These are phyloP conservation scores for Maniola hyperantus DNA, from an alignment of 2,888 invertebrate genomes.

Conservation along the genomic window DNA sequence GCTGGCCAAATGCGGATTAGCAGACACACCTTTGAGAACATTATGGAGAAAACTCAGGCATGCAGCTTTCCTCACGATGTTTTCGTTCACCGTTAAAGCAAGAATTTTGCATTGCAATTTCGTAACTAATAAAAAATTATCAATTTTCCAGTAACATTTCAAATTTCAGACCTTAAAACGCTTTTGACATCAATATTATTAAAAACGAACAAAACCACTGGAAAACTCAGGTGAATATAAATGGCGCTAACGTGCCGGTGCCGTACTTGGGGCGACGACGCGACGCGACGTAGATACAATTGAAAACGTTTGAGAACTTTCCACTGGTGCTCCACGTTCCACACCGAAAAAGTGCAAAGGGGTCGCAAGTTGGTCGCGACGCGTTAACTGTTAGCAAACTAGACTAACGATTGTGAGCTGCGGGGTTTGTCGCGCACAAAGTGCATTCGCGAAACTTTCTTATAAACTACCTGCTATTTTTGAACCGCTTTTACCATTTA, in stretches of 20 bases:
- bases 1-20: too few species aligned
- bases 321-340: slow-evolving; percentile 48
- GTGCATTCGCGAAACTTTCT: slow-evolving; percentile 39
- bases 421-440: slow-evolving; percentile 32
- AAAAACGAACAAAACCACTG: background rate
- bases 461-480: slow-evolving; percentile 22
- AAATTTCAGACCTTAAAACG: background rate
- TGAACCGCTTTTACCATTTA: background rate
- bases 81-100: too few species aligned
- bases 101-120: too few species aligned
- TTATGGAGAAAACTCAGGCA: too few species aligned
- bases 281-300: slow-evolving; percentile 47
- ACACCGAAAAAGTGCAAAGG: slow-evolving; percentile 60
- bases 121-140: too few species aligned
- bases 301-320: slow-evolving; percentile 55
- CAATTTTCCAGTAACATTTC: too few species aligned
- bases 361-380: slow-evolving; percentile 53
- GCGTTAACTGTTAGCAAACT: slow-evolving; percentile 63
- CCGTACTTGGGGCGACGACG: slow-evolving; percentile 40
- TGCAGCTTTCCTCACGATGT: too few species aligned
- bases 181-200: background rate
- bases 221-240: slow-evolving; percentile 1
- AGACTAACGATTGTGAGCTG: slow-evolving; percentile 56
- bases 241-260: slow-evolving; percentile 30
- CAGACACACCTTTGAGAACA: too few species aligned